Percentiles rank a stretch among this genome's conserved stretches.
Conservation (phyloP, 2,113 vertebrate genomes). For the Arothron firmamentum region DNA sequence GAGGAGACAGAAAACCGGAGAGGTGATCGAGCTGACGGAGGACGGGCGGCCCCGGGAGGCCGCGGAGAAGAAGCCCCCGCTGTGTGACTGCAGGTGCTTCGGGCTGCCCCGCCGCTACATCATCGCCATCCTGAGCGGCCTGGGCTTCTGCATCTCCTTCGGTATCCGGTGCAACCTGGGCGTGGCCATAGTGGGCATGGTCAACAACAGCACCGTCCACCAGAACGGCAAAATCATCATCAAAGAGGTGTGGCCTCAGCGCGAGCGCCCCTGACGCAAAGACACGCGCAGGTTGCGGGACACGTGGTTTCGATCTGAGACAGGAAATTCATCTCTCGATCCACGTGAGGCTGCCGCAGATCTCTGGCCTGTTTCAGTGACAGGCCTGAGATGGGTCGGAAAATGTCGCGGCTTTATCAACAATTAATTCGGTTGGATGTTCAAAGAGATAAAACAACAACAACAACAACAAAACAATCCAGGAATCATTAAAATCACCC, state of each 20-base stretch:
- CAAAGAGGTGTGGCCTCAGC: slow-evolving; percentile 83
- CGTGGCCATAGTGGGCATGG: slow-evolving; percentile 99
- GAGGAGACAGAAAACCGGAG: slow-evolving; percentile 84
- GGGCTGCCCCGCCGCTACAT: slow-evolving; percentile 94
- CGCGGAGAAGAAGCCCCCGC: slow-evolving; percentile 81
- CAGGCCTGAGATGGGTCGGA: too few relatives aligned
- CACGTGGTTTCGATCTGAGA: not conserved
- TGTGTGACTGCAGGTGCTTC: slow-evolving; percentile 93
- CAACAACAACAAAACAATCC: too few relatives aligned
- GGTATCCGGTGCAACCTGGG: slow-evolving; percentile 97
- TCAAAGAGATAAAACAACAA: too few relatives aligned
- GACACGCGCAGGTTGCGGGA: not conserved
- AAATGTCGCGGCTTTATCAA: too few relatives aligned
- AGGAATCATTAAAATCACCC: too few relatives aligned
- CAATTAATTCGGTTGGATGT: too few relatives aligned
- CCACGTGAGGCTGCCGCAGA: too few relatives aligned
- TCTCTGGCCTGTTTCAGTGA: too few relatives aligned
- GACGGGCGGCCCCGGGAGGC: slow-evolving; percentile 87
- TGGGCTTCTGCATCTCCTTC: slow-evolving; percentile 99
- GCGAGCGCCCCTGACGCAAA: slow-evolving; percentile 2
- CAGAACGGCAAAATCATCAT: slow-evolving; percentile 89
- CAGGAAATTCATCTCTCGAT: too few relatives aligned
- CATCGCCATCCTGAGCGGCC: slow-evolving; percentile 96
- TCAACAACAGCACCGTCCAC: slow-evolving; percentile 97
- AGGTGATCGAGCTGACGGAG: slow-evolving; percentile 93